Conservation (phyloP, 2,888 invertebrate genomes). For the Imbricaverruca yamaguchii region DNA sequence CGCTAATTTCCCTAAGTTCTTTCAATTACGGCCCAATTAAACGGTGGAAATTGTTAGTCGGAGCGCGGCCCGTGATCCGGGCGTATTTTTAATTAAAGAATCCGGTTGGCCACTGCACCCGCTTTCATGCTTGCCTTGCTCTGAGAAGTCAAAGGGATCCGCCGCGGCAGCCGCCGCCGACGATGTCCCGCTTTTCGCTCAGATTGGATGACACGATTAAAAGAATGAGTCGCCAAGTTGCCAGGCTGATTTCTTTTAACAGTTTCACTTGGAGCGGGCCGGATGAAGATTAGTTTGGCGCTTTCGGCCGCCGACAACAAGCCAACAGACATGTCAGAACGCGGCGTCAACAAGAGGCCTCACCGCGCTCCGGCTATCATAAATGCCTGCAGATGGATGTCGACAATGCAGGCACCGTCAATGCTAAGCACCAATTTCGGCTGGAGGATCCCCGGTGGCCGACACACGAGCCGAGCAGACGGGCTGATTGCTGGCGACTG, state of each 20-base stretch:
- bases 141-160: conserved; percentile 15
- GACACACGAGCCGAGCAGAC: too few species aligned
- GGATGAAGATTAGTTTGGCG: conserved; percentile 36
- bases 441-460: too few species aligned
- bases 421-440: too few species aligned
- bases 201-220: conserved; percentile 18
- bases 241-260: conserved; percentile 2
- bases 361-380: too few species aligned
- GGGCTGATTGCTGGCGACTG: too few species aligned
- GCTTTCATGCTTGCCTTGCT: conserved; percentile 18
- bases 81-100: conserved; percentile 15
- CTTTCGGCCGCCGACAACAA: conserved; percentile 35
- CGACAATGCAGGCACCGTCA: too few species aligned
- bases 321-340: conserved; percentile 35
- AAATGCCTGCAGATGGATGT: too few species aligned
- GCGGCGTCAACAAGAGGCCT: conserved; percentile 37
- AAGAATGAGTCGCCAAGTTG: conserved; percentile 21
- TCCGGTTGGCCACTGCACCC: neutral
- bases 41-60: conserved; percentile 12
- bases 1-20: conserved; percentile 15
- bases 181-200: neutral
- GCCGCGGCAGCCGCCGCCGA: neutral
- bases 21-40: conserved; percentile 19
- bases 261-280: neutral
- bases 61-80: neutral